Conservation (phyloP, 1,140 invertebrate species). For the Temnothorax curvispinosus region DNA sequence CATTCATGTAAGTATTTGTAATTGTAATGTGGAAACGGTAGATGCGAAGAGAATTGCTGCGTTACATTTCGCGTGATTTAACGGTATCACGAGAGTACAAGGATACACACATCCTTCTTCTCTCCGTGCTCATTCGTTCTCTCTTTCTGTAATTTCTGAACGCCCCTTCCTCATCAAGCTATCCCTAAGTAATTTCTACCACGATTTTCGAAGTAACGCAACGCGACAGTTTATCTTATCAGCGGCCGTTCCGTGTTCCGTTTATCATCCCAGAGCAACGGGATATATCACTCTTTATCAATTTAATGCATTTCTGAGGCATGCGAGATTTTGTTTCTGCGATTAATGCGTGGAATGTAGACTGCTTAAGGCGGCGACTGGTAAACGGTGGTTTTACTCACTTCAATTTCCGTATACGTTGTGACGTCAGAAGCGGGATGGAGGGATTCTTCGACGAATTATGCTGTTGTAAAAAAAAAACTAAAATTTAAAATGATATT, state of each 20-base stretch:
- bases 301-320: slow-evolving; percentile 2
- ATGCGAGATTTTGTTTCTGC: neutral
- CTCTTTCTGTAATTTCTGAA: slow-evolving; percentile 47
- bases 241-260: slow-evolving; percentile 4
- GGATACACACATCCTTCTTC: neutral
- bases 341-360: slow-evolving; percentile 12
- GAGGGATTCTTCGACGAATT: neutral
- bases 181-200: slow-evolving; percentile 41
- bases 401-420: neutral
- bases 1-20: slow-evolving; percentile 30
- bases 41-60: neutral
- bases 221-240: neutral
- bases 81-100: neutral
- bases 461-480: neutral
- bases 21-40: neutral
- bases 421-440: neutral
- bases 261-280: neutral
- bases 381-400: neutral
- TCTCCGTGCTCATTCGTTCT: neutral
- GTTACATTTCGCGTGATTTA: slow-evolving; percentile 34
- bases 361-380: neutral
- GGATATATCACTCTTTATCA: neutral
- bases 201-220: slow-evolving; percentile 52
- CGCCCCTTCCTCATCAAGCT: neutral
- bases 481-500: neutral